Percentiles rank a stretch among this genome's conserved stretches.
Evolutionary conservation across 2,888 invertebrate species (phyloP).

Genomic region (Rhabditoides inermis): DNA sequence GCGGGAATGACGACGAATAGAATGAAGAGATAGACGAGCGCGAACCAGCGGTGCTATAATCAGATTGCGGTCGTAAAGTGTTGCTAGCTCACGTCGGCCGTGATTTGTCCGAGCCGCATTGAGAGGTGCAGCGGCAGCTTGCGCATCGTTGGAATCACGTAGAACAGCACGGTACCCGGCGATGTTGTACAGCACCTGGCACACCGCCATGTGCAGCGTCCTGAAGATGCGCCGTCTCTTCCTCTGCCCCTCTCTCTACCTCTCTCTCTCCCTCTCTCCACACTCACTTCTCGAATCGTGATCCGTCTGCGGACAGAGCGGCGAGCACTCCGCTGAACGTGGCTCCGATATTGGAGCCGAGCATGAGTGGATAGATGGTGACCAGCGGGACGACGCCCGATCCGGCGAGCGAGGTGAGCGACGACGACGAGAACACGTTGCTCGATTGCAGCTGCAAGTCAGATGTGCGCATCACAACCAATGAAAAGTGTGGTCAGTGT

Average conservation of each 20-base stretch:
- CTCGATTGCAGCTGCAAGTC: slow-evolving; percentile 56
- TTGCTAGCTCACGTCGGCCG: slow-evolving; percentile 51
- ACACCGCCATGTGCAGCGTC: slow-evolving; percentile 57
- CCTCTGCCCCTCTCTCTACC: no score
- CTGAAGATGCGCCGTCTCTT: no score
- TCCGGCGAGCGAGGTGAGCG: slow-evolving; percentile 61
- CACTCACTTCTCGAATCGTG: slow-evolving; percentile 34
- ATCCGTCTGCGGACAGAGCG: slow-evolving; percentile 40
- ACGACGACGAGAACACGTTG: slow-evolving; percentile 61
- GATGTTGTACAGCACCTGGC: slow-evolving; percentile 61
- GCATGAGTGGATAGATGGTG: slow-evolving; percentile 59
- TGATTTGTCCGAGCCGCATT: slow-evolving; percentile 57
- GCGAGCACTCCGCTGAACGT: slow-evolving; percentile 60
- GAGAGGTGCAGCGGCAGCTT: slow-evolving; percentile 57
- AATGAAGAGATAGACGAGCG: slow-evolving; percentile 52
- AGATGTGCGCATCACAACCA: no score
- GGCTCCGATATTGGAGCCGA: slow-evolving; percentile 61
- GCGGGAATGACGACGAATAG: slow-evolving; percentile 54
- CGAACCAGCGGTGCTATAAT: slow-evolving; percentile 59
- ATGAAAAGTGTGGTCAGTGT: no score
- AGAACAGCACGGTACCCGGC: slow-evolving; percentile 58
- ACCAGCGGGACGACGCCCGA: slow-evolving; percentile 56
- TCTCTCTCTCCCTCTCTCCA: no score
- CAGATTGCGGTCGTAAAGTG: not conserved
- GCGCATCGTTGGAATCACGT: slow-evolving; percentile 58